phyloP scores from a whole-genome alignment of 1,140 invertebrate species.

The Drosophila arawakana region DNA sequence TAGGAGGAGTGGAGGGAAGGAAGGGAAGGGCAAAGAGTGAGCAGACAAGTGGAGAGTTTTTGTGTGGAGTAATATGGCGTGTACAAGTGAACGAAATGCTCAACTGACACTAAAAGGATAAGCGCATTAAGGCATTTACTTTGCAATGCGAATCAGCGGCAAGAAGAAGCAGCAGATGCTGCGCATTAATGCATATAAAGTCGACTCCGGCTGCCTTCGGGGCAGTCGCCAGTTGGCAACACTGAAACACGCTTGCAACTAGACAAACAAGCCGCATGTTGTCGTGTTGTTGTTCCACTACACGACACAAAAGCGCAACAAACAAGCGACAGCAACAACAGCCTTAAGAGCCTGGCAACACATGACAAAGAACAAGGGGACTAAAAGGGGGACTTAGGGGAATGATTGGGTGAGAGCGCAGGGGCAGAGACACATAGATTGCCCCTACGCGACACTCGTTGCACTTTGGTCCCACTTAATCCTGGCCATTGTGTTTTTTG shows the following conservation, averaged over 20 bases:
- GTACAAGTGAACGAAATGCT: conserved; percentile 54
- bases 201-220: conserved; percentile 37
- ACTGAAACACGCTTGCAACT: conserved; percentile 35
- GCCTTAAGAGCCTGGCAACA: conserved; percentile 46
- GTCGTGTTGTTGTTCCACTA: conserved; percentile 40
- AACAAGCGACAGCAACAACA: conserved; percentile 56
- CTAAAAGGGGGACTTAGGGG: not conserved
- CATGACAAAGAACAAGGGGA: conserved; percentile 45
- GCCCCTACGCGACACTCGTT: conserved; percentile 24
- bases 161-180: conserved; percentile 3
- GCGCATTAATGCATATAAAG: conserved; percentile 63
- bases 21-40: not conserved
- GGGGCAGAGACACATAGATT: not conserved
- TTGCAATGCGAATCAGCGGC: conserved; percentile 65
- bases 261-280: conserved; percentile 61
- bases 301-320: conserved; percentile 76
- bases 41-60: not conserved
- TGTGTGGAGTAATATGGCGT: conserved; percentile 3
- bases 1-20: conserved; percentile 10
- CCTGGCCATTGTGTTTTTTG: conserved; percentile 71
- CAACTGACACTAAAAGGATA: conserved; percentile 76
- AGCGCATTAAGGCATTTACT: conserved; percentile 80
- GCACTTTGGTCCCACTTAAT: conserved; percentile 76
- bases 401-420: not conserved
- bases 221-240: conserved; percentile 26